A percentile compares a stretch with the other conserved stretches of the same genome.
These are phyloP conservation scores for Apaloderma vittatum DNA, from an alignment of 2,113 vertebrate genomes.

Conservation along the genomic window DNA sequence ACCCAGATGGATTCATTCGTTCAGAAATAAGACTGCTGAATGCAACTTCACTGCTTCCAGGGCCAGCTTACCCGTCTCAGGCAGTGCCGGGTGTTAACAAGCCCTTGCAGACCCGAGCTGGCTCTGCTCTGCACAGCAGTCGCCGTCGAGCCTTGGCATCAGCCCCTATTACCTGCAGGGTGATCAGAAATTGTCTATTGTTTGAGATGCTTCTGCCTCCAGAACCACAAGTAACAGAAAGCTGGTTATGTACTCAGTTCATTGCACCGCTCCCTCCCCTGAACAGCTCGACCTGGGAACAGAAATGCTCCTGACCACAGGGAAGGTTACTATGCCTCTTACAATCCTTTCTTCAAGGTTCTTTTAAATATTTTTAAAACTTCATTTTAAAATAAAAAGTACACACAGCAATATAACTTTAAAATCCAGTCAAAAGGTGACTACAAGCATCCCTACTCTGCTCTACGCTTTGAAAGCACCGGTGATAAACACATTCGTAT, in stretches of 20 bases:
- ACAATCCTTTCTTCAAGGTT: not conserved
- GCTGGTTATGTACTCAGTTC: not conserved
- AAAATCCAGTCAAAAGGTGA: not conserved
- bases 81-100: not conserved
- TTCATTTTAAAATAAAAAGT: not conserved
- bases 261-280: not conserved
- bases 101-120: not conserved
- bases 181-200: not conserved
- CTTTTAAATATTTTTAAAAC: not conserved
- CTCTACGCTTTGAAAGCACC: not conserved
- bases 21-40: slow-evolving; percentile 24
- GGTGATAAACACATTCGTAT: not conserved
- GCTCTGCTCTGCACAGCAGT: not conserved
- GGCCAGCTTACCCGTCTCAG: not conserved
- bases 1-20: not conserved
- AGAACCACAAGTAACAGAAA: not conserved
- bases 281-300: not conserved
- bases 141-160: not conserved
- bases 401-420: not conserved
- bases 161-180: not conserved
- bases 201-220: not conserved
- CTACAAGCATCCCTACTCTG: not conserved
- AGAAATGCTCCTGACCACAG: not conserved
- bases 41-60: not conserved
- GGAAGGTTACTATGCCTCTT: not conserved